These are phyloP conservation scores for Dendrocincla tyrannina DNA, from an alignment of 2,797 vertebrate species.

Conservation along the genomic window DNA sequence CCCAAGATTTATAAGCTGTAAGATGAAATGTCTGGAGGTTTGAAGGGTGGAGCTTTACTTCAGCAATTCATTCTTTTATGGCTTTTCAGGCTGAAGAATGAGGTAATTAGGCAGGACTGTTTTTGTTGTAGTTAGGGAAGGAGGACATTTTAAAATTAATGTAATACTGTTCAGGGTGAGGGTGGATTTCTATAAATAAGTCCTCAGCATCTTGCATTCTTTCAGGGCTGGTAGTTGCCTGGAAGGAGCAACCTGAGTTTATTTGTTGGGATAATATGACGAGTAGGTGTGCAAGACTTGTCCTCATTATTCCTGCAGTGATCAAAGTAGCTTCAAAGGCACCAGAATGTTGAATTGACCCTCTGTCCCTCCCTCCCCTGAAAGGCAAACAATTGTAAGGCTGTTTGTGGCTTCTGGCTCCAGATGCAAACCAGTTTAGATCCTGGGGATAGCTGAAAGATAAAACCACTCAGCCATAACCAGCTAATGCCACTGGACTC, in stretches of 20 bases:
- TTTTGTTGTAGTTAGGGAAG: constrained; percentile 20
- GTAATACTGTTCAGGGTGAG: background rate
- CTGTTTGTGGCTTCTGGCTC: constrained; percentile 49
- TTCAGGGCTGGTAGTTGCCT: background rate
- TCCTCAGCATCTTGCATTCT: background rate
- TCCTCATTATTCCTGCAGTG: background rate
- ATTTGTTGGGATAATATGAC: background rate
- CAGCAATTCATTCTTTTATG: constrained; percentile 32
- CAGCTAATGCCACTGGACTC: constrained; percentile 1
- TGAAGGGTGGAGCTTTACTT: constrained; percentile 56
- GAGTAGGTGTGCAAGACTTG: background rate
- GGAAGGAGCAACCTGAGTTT: background rate
- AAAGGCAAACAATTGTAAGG: constrained; percentile 33
- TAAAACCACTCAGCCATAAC: constrained; percentile 31
- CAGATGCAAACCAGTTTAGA: constrained; percentile 17
- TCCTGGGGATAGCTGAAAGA: background rate
- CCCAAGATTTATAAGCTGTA: constrained; percentile 41
- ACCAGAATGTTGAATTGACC: background rate
- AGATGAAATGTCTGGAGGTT: constrained; percentile 58
- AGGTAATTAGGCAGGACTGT: constrained; percentile 32
- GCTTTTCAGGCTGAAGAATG: constrained; percentile 46
- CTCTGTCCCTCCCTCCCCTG: background rate
- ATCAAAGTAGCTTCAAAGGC: constrained; percentile 52
- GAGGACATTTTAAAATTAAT: constrained; percentile 15
- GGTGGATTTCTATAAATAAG: constrained; percentile 24